Evolutionary conservation across 2,797 vertebrate genomes (phyloP).

Genomic region (Enteromius anoplus): DNA sequence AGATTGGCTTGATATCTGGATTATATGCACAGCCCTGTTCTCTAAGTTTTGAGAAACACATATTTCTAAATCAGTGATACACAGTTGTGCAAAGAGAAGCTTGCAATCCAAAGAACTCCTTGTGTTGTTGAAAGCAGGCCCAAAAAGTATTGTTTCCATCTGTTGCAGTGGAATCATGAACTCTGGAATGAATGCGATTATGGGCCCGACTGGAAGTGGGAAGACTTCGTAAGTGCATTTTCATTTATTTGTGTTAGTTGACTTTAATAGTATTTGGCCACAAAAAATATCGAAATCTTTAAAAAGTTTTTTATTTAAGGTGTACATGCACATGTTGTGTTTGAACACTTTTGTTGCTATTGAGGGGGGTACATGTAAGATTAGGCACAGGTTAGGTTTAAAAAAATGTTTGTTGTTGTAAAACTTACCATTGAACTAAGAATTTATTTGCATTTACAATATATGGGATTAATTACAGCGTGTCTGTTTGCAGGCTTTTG

Average conservation of each 20-base stretch:
- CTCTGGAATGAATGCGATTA: constrained; percentile 58
- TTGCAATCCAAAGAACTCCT: neutral
- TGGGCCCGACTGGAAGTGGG: constrained; percentile 54
- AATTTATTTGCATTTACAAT: neutral
- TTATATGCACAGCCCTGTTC: neutral
- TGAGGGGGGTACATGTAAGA: no score
- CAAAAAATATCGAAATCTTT: neutral
- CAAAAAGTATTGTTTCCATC: neutral
- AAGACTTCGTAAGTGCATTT: constrained; percentile 44
- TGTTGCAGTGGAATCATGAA: constrained; percentile 35
- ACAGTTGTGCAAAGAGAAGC: neutral
- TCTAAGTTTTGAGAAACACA: neutral
- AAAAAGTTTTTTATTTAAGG: no score
- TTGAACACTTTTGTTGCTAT: no score
- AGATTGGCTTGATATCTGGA: neutral
- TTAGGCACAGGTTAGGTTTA: no score
- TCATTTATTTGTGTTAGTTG: neutral
- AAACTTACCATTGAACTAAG: no score
- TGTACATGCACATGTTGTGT: no score
- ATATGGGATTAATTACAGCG: neutral
- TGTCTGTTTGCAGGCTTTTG: constrained; percentile 37
- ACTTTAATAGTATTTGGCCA: neutral
- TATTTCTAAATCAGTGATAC: neutral
- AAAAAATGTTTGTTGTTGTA: no score
- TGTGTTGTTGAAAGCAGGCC: neutral